These are phyloP conservation scores for Parotocinclus haroldoi DNA, from an alignment of 2,797 vertebrate genomes.

Conservation along the genomic window DNA sequence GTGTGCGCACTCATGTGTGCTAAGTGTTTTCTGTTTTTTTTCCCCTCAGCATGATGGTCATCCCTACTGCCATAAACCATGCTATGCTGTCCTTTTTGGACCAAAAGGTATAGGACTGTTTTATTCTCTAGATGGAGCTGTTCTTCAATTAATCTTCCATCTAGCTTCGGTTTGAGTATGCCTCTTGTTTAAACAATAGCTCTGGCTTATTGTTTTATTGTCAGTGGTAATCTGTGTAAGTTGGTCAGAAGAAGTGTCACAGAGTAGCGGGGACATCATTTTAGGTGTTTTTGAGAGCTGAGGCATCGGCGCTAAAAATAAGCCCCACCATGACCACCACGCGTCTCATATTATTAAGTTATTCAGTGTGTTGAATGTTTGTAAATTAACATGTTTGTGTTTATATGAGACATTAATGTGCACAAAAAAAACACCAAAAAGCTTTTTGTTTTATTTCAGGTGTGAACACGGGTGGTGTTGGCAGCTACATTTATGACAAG, in stretches of 20 bases:
- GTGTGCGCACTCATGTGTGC: background rate
- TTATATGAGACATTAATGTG: background rate
- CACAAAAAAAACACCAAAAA: too few relatives aligned
- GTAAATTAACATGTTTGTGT: background rate
- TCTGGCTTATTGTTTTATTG: too few relatives aligned
- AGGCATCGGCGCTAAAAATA: too few relatives aligned
- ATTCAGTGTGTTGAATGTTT: background rate
- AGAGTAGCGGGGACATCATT: too few relatives aligned
- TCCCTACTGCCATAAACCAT: conserved; percentile 96
- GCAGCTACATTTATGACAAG: conserved; percentile 97
- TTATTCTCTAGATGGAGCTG: conserved; percentile 70
- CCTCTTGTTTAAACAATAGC: background rate
- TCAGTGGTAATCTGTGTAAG: too few relatives aligned
- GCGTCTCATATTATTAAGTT: background rate
- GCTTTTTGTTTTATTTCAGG: conserved; percentile 66
- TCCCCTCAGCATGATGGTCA: conserved; percentile 83
- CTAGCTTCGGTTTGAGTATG: background rate
- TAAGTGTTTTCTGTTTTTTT: conserved; percentile 3
- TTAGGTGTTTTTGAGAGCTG: too few relatives aligned
- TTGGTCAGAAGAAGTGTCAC: too few relatives aligned
- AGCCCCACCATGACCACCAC: too few relatives aligned
- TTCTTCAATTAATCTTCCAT: conserved; percentile 46
- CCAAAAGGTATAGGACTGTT: conserved; percentile 83
- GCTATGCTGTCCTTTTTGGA: conserved; percentile 87
- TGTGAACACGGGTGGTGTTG: conserved; percentile 95